Base-by-base conservation (phyloP, 2,797 vertebrate species). In the Myotis pilosus region DNA sequence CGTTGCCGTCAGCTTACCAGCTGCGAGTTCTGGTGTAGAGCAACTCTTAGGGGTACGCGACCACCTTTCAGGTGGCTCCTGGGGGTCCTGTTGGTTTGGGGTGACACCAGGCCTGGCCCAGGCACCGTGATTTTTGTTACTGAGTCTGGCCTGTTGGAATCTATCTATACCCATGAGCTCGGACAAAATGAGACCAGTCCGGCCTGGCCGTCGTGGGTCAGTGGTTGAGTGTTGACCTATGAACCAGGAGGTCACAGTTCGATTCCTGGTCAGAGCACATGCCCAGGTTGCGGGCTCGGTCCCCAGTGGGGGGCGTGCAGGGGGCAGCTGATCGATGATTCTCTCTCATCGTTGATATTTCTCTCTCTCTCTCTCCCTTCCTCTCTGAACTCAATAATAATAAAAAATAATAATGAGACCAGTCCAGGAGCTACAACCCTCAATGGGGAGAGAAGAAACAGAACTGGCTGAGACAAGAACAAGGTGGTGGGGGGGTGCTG, bases 1-100 rank as follows among this genome's bases (percentile, higher is more conserved):
- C 1, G 0, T 7, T 8, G 8, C 38, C 55, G 22, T 38, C 3
- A 16, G 10, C 25, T 5, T 11, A 1, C 3, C 36, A 25, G 25
- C 13, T 12, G 57, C 30, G 7, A 17, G 30, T n/a, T n/a, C 49
- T n/a, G 47, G 33, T 11, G 3, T 11, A 4, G 19, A 30, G 33
- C 13, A 10, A 0, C 5, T 60, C 23, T 71, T 36, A 49, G 7
- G 66, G 8, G 4, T 28, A 25, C 0, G 60, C 2, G 20, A 16
- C 6, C 41, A 33, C 69, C 62, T 57, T n/a, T 5, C 69, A 68
- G 23, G 47, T 20, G 62, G 13, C 44, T 81, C 20, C 19, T 16
- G 25, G 68, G 16, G 20, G 3, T 55, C 51, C 60, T 81, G 20
- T 47, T 30, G 36, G 23, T 38, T 49, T 6, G 8, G 16, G 22